phyloP scores from a whole-genome alignment of 2,113 vertebrate species.

The Formicarius rufipectus region DNA sequence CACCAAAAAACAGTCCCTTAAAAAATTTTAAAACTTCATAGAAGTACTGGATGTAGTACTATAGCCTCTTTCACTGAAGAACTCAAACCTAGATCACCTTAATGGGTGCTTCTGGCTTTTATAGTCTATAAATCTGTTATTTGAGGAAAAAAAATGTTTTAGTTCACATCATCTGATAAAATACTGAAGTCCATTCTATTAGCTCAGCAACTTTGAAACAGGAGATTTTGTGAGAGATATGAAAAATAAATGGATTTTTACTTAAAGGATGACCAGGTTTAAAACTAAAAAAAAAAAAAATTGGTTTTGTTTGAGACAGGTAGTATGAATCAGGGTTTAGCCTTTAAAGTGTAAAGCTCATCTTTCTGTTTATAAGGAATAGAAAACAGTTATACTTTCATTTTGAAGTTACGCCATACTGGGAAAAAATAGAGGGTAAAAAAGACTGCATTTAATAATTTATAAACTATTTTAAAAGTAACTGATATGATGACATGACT shows the following conservation, averaged over 20 bases:
- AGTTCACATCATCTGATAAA: background rate
- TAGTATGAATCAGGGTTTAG: background rate
- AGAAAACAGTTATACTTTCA: background rate
- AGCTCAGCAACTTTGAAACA: background rate
- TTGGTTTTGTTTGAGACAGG: background rate
- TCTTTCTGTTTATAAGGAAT: background rate
- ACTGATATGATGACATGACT: background rate
- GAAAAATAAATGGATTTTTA: slow-evolving; percentile 4
- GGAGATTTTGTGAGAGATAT: background rate
- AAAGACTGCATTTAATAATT: background rate
- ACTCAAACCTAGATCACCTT: slow-evolving; percentile 25
- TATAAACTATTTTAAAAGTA: background rate
- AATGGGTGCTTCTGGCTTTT: slow-evolving; percentile 29
- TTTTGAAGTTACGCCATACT: background rate
- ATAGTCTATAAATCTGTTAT: slow-evolving; percentile 38
- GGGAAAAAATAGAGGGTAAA: fast-evolving
- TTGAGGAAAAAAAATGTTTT: background rate
- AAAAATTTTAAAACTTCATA: too few species aligned
- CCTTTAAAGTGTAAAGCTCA: background rate
- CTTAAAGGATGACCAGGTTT: background rate
- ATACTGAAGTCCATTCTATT: background rate
- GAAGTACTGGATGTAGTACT: background rate
- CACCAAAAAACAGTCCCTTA: too few species aligned
- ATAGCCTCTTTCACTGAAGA: background rate
- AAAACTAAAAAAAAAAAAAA: slow-evolving; percentile 1